These are phyloP conservation scores for Galerucella calmariensis DNA, from an alignment of 2,888 invertebrate genomes.

Conservation along the genomic window DNA sequence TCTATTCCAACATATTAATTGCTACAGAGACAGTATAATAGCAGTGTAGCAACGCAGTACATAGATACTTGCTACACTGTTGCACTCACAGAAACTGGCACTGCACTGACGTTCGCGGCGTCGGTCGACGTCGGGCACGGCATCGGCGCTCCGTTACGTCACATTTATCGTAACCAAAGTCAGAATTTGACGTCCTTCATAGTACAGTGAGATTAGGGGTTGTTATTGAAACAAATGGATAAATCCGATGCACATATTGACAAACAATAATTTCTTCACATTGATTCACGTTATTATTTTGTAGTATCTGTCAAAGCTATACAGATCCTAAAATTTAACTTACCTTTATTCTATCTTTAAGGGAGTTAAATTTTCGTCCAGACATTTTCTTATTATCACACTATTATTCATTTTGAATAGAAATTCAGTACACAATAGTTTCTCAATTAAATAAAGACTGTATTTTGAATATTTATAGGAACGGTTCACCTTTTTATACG, in stretches of 20 bases:
- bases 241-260: too few species aligned
- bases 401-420: constrained; percentile 45
- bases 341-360: constrained; percentile 53
- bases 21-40: constrained; percentile 38
- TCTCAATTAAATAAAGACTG: constrained; percentile 7
- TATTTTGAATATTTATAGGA: constrained; percentile 30
- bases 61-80: constrained; percentile 25
- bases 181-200: background rate
- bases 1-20: constrained; percentile 53
- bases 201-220: background rate
- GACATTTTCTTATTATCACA: constrained; percentile 46
- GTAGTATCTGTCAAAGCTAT: too few species aligned
- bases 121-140: constrained; percentile 35
- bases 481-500: constrained; percentile 38
- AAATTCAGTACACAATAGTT: background rate
- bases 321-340: too few species aligned
- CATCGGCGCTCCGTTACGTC: constrained; percentile 28
- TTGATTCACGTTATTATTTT: too few species aligned
- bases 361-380: constrained; percentile 42
- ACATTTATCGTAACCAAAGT: constrained; percentile 15
- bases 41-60: constrained; percentile 31
- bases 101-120: constrained; percentile 57
- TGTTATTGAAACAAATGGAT: background rate
- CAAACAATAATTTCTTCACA: too few species aligned
- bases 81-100: constrained; percentile 45